Evolutionary conservation across 2,797 vertebrate species (phyloP).

Genomic region (Neosilurus mollespiculum): DNA sequence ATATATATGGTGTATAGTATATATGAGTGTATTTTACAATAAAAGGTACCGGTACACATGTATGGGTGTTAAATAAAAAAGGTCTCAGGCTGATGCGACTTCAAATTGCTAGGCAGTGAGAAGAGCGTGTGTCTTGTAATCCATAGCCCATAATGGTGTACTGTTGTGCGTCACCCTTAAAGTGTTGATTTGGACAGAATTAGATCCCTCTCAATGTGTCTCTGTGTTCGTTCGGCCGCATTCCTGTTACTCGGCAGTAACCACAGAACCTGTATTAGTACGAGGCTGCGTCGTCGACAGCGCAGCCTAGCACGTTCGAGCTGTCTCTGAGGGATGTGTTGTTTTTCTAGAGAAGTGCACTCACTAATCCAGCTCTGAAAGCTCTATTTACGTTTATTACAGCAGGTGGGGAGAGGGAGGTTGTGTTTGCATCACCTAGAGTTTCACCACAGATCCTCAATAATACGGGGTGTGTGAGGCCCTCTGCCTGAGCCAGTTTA

Average conservation of each 20-base stretch:
- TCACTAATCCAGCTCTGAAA: slow-evolving; percentile 30
- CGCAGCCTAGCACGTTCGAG: slow-evolving; percentile 21
- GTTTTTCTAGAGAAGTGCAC: slow-evolving; percentile 29
- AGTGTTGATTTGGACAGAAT: slow-evolving; percentile 26
- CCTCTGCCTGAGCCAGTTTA: slow-evolving; percentile 51
- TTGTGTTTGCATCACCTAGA: slow-evolving; percentile 41
- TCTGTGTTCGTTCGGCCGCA: slow-evolving; percentile 18
- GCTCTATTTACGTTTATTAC: slow-evolving; percentile 25
- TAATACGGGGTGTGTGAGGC: slow-evolving; percentile 59
- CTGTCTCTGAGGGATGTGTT: slow-evolving; percentile 36
- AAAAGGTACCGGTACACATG: not conserved
- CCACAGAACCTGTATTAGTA: slow-evolving; percentile 21
- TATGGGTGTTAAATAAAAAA: not conserved
- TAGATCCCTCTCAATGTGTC: slow-evolving; percentile 37
- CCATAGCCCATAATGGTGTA: slow-evolving; percentile 2
- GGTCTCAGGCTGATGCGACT: not conserved
- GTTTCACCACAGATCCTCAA: slow-evolving; percentile 62
- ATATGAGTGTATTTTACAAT: not conserved
- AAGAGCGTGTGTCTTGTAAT: not conserved
- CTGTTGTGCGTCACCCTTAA: slow-evolving; percentile 2
- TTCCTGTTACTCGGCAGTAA: slow-evolving; percentile 36
- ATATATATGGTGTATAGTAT: not conserved
- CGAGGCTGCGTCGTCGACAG: not conserved
- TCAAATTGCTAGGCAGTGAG: not conserved
- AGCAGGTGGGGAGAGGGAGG: slow-evolving; percentile 40